phyloP scores from a whole-genome alignment of 2,797 vertebrate species.

The Coregonus suidteri region DNA sequence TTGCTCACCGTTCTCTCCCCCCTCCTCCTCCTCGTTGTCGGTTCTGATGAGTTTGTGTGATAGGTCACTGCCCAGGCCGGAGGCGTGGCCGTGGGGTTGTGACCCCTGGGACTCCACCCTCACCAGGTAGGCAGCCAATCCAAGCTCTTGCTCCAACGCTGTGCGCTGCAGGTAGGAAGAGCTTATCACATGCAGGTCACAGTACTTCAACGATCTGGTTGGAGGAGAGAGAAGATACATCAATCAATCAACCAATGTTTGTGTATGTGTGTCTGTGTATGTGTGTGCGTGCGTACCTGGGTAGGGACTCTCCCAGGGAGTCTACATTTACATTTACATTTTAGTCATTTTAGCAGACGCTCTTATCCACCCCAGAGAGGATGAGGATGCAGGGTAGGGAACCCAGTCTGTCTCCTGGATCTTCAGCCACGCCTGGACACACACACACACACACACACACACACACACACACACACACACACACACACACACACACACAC shows the following conservation, averaged over 20 bases:
- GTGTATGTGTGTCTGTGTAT: too few relatives aligned
- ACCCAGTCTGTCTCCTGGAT: constrained; percentile 90
- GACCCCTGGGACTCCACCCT: constrained; percentile 75
- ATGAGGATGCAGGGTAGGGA: constrained; percentile 94
- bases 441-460: constrained; percentile 2
- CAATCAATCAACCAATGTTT: too few relatives aligned
- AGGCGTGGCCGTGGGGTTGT: constrained; percentile 58
- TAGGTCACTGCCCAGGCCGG: constrained; percentile 77
- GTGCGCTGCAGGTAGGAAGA: constrained; percentile 87
- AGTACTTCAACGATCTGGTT: constrained; percentile 91
- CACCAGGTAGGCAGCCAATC: constrained; percentile 92
- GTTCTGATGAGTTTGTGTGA: constrained; percentile 92
- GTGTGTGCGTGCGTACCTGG: constrained; percentile 73
- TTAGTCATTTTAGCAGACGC: too few relatives aligned
- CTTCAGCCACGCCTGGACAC: constrained; percentile 86
- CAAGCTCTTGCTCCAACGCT: constrained; percentile 92
- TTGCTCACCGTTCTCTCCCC: constrained; percentile 79
- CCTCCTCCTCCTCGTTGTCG: constrained; percentile 91
- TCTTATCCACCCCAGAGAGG: constrained; percentile 77
- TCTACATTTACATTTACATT: constrained; percentile 61
- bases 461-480: constrained; percentile 4
- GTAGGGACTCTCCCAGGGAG: constrained; percentile 91
- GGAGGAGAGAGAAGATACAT: neutral
- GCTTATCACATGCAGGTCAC: constrained; percentile 92
- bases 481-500: neutral